These are phyloP conservation scores for Litocranius walleri DNA, from an alignment of 2,113 vertebrate species.

Conservation along the genomic window DNA sequence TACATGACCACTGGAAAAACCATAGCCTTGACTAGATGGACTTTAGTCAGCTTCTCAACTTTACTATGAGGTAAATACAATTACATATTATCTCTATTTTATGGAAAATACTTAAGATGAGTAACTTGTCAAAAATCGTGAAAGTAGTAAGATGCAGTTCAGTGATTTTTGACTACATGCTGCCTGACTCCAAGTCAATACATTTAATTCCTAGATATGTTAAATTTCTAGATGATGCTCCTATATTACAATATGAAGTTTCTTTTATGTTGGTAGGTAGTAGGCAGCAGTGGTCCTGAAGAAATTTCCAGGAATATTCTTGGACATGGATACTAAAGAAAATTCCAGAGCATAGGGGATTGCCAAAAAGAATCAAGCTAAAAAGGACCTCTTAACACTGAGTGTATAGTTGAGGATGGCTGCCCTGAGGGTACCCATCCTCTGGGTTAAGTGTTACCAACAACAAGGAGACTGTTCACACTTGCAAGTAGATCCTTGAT, in stretches of 20 bases:
- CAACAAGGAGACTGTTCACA: not conserved
- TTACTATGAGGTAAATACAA: not conserved
- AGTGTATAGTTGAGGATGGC: not conserved
- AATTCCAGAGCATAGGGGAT: not conserved
- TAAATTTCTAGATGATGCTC: not conserved
- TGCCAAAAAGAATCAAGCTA: not conserved
- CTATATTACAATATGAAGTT: not conserved
- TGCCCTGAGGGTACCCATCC: not conserved
- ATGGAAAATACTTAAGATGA: not conserved
- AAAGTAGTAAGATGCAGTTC: not conserved
- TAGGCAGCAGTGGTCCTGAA: not conserved
- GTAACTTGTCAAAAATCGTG: not conserved
- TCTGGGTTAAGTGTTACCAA: not conserved
- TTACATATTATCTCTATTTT: not conserved
- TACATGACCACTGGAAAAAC: no score
- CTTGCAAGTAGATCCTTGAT: not conserved
- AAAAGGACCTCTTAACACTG: not conserved
- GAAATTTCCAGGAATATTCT: not conserved
- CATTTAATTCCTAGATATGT: not conserved
- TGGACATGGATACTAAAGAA: not conserved
- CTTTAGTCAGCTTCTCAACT: not conserved
- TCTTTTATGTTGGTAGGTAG: not conserved
- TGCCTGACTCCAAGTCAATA: not conserved
- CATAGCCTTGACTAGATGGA: no score
- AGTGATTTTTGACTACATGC: not conserved